Base-by-base conservation (phyloP, 2,888 invertebrate genomes). In the Thecocarcelia acutangulata region DNA sequence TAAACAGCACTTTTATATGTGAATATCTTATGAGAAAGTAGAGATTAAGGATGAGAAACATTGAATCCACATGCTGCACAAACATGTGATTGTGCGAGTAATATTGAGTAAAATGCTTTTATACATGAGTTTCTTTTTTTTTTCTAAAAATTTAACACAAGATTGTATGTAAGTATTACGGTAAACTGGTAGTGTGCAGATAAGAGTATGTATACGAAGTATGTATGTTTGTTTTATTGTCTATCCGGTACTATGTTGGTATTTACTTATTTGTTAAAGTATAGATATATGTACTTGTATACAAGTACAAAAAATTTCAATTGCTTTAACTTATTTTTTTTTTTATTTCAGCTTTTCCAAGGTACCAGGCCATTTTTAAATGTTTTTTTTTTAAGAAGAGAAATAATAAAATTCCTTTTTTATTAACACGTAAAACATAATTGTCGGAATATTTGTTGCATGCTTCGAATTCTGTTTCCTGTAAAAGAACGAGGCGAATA, bases 1-100 rank as follows among this genome's bases (percentile, higher is more conserved):
- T 77, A 50, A 63, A 52, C 42, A 66, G 50, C n/a, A 66, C 72
- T 72, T 78, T 72, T 78, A 64, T 33, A 48, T 72, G 66, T 64
- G 12, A 59, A 64, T 64, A 54, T 40, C 58, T 42, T 46, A 19
- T 48, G 11, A 56, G 17, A 48, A 19, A n/a, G n/a, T n/a, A n/a
- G n/a, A n/a, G n/a, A 46, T 56, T 19, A 74, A 64, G 58, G 56
- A n/a, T n/a, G n/a, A 44, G 28, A 44, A 44, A 44, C 19, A 64
- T 63, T 74, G 15, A 63, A 13, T 12, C 19, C 17, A 40, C 40
- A 59, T 42, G 17, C 19, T 61, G n/a, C 21, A 48, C 13, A 56
- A 46, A 17, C n/a, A n/a, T n/a, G n/a, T n/a, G n/a, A n/a, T n/a
- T n/a, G n/a, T n/a, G n/a, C n/a, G n/a, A n/a, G n/a, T 13, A 70